These are phyloP conservation scores for Pseudonaja textilis DNA, from an alignment of 2,113 vertebrate species.

Conservation along the genomic window DNA sequence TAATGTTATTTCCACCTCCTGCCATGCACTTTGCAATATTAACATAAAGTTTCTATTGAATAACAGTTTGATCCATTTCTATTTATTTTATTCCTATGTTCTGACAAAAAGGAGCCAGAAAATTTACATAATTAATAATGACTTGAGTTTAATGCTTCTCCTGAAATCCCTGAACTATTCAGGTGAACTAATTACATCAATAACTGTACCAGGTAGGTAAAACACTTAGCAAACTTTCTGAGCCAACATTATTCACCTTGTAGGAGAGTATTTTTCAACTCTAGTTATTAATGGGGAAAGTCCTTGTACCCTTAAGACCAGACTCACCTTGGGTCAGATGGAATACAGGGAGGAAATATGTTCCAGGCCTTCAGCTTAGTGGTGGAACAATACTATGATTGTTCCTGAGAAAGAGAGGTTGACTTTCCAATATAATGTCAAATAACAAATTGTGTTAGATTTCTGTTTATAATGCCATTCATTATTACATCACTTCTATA, in stretches of 20 bases:
- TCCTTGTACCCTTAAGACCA: constrained; percentile 47
- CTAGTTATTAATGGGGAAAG: constrained; percentile 64
- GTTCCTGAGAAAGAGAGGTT: not conserved
- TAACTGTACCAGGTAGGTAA: constrained; percentile 71
- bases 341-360: not conserved
- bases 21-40: constrained; percentile 21
- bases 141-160: constrained; percentile 67
- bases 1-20: constrained; percentile 50
- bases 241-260: constrained; percentile 72
- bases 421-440: not conserved
- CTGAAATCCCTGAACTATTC: constrained; percentile 66
- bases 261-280: constrained; percentile 58
- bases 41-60: constrained; percentile 57
- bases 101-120: constrained; percentile 66
- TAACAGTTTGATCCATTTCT: constrained; percentile 73
- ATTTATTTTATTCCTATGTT: constrained; percentile 70
- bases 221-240: constrained; percentile 66
- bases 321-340: constrained; percentile 35
- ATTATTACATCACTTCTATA: not conserved
- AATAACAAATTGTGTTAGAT: not conserved
- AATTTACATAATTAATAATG: constrained; percentile 80
- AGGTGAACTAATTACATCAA: constrained; percentile 67
- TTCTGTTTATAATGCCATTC: not conserved
- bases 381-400: fast-evolving
- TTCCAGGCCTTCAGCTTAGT: not conserved